Percentiles rank a stretch among this genome's conserved stretches.
Conservation (phyloP, 2,797 vertebrate genomes). For the Tangara arthus region DNA sequence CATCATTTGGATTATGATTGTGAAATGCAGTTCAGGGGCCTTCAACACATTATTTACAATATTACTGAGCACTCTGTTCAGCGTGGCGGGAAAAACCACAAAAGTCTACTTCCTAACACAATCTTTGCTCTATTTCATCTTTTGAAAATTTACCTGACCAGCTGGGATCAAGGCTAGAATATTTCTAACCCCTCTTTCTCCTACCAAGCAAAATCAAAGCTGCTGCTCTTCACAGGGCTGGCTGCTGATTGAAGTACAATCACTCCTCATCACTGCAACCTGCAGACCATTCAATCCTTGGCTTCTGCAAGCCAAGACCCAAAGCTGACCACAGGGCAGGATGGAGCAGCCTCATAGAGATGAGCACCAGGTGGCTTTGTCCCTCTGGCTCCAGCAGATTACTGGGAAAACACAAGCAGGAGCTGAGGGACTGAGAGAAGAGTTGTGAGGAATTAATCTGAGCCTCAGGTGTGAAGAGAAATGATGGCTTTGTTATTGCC, state of each 20-base stretch:
- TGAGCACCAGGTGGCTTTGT: background rate
- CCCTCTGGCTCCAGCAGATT: background rate
- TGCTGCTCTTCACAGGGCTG: background rate
- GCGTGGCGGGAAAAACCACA: fast-evolving
- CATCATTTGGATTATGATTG: background rate
- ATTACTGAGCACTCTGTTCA: background rate
- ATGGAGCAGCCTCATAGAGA: background rate
- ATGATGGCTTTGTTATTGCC: background rate
- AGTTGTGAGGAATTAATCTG: background rate
- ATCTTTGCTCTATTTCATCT: background rate
- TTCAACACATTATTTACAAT: background rate
- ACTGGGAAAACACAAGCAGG: background rate
- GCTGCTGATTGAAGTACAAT: background rate
- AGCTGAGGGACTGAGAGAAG: background rate
- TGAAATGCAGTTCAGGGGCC: background rate
- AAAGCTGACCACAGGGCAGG: background rate
- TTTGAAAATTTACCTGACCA: background rate
- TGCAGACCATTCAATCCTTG: fast-evolving
- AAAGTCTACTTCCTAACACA: background rate
- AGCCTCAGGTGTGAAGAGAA: background rate
- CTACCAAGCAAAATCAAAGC: background rate
- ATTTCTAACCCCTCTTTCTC: background rate
- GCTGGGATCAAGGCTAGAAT: background rate
- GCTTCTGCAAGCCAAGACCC: background rate
- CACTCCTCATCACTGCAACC: background rate